Base-by-base conservation (phyloP, 2,888 invertebrate species). In the Eulithis prunata region DNA sequence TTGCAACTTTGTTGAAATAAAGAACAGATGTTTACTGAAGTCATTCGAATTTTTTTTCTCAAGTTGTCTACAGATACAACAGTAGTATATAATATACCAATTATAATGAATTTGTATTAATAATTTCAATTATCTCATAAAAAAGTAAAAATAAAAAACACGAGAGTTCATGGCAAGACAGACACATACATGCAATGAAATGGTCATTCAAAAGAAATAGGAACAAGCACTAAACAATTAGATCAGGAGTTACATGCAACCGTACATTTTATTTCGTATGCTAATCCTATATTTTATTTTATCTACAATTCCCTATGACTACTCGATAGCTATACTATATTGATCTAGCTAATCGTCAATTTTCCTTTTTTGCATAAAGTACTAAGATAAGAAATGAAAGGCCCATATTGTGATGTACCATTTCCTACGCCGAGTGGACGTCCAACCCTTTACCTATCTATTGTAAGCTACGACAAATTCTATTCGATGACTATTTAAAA, bases 171-270 rank as follows among this genome's bases (percentile, higher is more conserved):
- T 71, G 75, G 74, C 52, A 68, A 71, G 45, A 59, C 73, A 73
- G 73, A 87, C 82, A 88, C 77, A 76, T 78, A 84, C 90, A 90
- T 90, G 90, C 90, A 86, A 85, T 85, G 83, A 81, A 77, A 82
- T 80, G 82, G 78, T 81, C 79, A 86, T 84, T 84, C 81, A 83
- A 86, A 58, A 86, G 74, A 77, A 21, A 86, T 82, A 78, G 79
- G 71, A 78, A 77, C 80, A 82, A 78, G 76, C 73, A 64, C 70
- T 75, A 66, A 73, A 71, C 56, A 66, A 66, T 57, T 63, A 55
- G 43, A 70, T 78, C 66, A 71, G 66, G 68, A 74, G 71, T 41
- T 21, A 78, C 87, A 87, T 87, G 87, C 87, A 78, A 68, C 62
- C 64, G 70, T 28, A 43, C 36, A 10, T 49, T 49, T 49, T 66